phyloP scores from a whole-genome alignment of 1,140 invertebrate genomes.

The Zaprionus lachaisei region DNA sequence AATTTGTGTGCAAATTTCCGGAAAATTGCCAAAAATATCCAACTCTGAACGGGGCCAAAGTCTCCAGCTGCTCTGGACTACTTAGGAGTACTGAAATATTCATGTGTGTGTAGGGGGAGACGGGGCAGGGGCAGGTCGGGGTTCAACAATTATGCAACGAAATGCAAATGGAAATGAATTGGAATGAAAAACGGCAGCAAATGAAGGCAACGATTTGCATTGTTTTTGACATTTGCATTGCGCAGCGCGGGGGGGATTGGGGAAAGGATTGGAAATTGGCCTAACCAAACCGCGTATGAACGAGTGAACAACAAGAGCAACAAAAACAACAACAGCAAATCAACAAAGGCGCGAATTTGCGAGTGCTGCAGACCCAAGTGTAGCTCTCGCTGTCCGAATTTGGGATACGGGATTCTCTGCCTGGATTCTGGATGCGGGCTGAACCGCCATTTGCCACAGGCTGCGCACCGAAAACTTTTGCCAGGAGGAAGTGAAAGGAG shows the following conservation, averaged over 20 bases:
- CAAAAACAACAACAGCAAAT: slow-evolving; percentile 25
- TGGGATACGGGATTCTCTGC: neutral
- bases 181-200: slow-evolving; percentile 33
- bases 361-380: neutral
- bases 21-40: neutral
- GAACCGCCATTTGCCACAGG: slow-evolving; percentile 63
- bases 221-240: slow-evolving; percentile 44
- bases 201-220: slow-evolving; percentile 12
- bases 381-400: neutral
- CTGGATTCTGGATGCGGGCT: slow-evolving; percentile 4
- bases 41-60: neutral
- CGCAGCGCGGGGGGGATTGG: neutral
- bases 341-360: slow-evolving; percentile 21
- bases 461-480: slow-evolving; percentile 55
- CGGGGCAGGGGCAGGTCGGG: slow-evolving; percentile 17
- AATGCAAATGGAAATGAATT: slow-evolving; percentile 19
- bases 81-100: slow-evolving; percentile 59
- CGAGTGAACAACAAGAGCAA: neutral
- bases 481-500: neutral
- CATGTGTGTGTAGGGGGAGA: slow-evolving; percentile 42
- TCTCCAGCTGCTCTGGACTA: slow-evolving; percentile 13
- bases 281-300: slow-evolving; percentile 26
- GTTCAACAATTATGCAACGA: slow-evolving; percentile 37
- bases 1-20: neutral
- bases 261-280: slow-evolving; percentile 47